These are phyloP conservation scores for Platycnemis pennipes DNA, from an alignment of 2,888 invertebrate genomes.

Conservation along the genomic window DNA sequence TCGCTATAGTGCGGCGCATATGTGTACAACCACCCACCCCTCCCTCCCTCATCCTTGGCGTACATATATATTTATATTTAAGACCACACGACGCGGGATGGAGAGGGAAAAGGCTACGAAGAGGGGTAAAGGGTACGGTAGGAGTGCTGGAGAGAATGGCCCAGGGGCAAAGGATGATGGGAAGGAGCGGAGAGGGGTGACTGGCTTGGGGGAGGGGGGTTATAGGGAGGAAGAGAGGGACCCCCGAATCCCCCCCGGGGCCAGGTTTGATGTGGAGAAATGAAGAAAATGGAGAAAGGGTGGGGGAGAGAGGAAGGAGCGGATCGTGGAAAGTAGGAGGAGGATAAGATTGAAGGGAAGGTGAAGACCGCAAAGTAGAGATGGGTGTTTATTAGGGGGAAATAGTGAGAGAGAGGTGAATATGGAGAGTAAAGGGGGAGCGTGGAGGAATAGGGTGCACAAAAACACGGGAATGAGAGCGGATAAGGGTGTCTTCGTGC, in stretches of 20 bases:
- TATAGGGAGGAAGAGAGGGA: not conserved
- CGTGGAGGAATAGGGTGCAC: not conserved
- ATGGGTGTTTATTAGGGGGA: not conserved
- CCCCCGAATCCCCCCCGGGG: not conserved
- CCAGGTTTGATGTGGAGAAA: slow-evolving; percentile 37
- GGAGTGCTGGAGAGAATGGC: not conserved
- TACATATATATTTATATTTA: not conserved
- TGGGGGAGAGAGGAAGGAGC: not conserved
- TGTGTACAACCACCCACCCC: no score
- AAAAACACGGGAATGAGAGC: not conserved
- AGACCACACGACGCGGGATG: not conserved
- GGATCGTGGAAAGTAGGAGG: not conserved
- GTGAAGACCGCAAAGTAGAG: slow-evolving; percentile 23
- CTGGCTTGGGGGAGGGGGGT: not conserved
- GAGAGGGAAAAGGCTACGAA: not conserved
- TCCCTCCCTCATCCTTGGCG: not conserved
- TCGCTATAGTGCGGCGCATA: no score
- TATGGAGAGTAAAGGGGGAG: not conserved
- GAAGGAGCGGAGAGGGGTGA: not conserved
- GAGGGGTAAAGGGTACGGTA: not conserved
- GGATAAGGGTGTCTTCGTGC: not conserved
- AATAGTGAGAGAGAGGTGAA: slow-evolving; percentile 18
- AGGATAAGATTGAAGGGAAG: not conserved
- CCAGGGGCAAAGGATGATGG: not conserved
- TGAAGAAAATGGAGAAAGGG: slow-evolving; percentile 28